Evolutionary conservation across 1,140 invertebrate genomes (phyloP).

Genomic region (Polypedilum vanderplanki): DNA sequence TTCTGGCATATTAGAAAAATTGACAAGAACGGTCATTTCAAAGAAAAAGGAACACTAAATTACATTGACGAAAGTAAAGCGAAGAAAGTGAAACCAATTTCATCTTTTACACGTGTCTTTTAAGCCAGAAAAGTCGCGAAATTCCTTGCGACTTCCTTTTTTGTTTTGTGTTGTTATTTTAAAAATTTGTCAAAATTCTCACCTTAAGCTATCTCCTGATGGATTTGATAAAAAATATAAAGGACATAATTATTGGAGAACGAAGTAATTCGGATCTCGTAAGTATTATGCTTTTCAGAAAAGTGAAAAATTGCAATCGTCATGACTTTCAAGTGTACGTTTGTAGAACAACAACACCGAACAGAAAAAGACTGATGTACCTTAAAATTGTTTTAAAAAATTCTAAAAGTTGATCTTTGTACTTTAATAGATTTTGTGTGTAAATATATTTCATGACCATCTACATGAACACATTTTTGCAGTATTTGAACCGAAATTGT

Average conservation of each 20-base stretch:
- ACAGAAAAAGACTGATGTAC: too few relatives aligned
- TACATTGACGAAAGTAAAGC: not conserved
- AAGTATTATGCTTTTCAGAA: not conserved
- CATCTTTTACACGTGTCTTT: not conserved
- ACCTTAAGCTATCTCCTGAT: slow-evolving; percentile 4
- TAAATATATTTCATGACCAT: too few relatives aligned
- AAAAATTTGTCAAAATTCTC: slow-evolving; percentile 18
- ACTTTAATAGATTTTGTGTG: too few relatives aligned
- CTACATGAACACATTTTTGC: too few relatives aligned
- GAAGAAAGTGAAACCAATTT: not conserved
- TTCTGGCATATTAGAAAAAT: too few relatives aligned
- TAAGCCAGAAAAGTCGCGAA: not conserved
- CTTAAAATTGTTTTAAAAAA: too few relatives aligned
- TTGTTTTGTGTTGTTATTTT: not conserved
- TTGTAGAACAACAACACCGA: too few relatives aligned
- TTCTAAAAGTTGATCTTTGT: too few relatives aligned
- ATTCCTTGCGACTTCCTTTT: not conserved
- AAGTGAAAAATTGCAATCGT: not conserved
- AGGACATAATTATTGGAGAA: slow-evolving; percentile 5
- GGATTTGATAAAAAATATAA: slow-evolving; percentile 15
- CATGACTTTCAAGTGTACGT: too few relatives aligned
- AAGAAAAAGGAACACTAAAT: too few relatives aligned
- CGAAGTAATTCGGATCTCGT: not conserved
- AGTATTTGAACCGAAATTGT: too few relatives aligned
- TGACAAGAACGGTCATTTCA: too few relatives aligned